Evolutionary conservation across 2,888 invertebrate genomes (phyloP), one percentile per base, ranked within the genome.

Genomic region (Oasisia sp.): DNA sequence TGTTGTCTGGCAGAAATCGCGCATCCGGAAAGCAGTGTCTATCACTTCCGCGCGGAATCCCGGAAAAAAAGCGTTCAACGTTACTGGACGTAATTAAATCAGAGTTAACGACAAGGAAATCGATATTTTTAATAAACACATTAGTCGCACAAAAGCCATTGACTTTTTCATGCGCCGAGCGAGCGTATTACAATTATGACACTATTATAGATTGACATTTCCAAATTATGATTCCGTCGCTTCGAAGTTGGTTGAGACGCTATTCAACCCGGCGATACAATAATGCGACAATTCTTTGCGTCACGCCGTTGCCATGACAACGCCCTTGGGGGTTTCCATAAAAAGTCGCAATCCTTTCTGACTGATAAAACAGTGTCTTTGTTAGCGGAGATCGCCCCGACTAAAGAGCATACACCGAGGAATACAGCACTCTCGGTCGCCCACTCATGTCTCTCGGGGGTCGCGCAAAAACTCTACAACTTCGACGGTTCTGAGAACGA

Each of bases 181-280:
- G 74, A 74, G 74, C 74, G n/a, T 19, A 27, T 74, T 74, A 74
- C 74, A 74, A 74, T 74, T 74, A 74, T 74, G 74, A 74, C 74
- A 74, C 74, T 74, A 1, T 74, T 27, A 27, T 27, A 74, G 27
- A 74, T 74, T 74, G 74, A 74, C 74, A 74, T 19, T 74, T 74
- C 74, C 4, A n/a, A 74, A 74, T 74, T 74, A 74, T n/a, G 74
- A 74, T 19, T 74, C n/a, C 74, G n/a, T 74, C n/a, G 74, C 74
- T 74, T 19, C 74, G 74, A 27, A n/a, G 19, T 7, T 74, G 74
- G 4, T 7, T n/a, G 74, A 74, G 14, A 27, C 27, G n/a, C 74
- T 19, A 74, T 74, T 74, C 74, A 14, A 74, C 27, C 74, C 19
- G 74, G 74, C 27, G 74, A 74, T n/a, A 27, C 7, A 74, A 74